Conservation (phyloP, 1,140 invertebrate species). For the Vanessa tameamea region DNA sequence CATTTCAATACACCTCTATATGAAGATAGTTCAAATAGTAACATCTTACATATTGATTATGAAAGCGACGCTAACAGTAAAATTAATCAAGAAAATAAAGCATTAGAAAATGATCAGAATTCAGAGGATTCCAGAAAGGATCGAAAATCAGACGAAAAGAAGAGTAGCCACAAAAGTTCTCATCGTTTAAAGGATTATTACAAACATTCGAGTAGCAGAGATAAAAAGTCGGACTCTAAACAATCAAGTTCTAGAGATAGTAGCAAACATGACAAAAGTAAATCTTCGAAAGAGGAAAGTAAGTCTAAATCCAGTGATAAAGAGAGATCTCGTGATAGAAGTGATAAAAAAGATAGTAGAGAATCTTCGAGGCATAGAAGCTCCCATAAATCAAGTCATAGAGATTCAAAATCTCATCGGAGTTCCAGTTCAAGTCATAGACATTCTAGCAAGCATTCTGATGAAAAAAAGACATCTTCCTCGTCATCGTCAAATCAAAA, state of each 20-base stretch:
- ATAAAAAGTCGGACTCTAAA: slow-evolving; percentile 74
- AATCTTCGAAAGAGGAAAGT: slow-evolving; percentile 67
- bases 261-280: slow-evolving; percentile 62
- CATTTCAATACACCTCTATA: slow-evolving; percentile 67
- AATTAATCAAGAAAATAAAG: slow-evolving; percentile 59
- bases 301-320: slow-evolving; percentile 73
- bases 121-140: slow-evolving; percentile 64
- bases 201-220: slow-evolving; percentile 72
- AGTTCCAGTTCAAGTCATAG: slow-evolving; percentile 70
- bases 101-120: slow-evolving; percentile 51
- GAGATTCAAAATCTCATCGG: slow-evolving; percentile 71
- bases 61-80: slow-evolving; percentile 75
- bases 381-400: slow-evolving; percentile 65
- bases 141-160: slow-evolving; percentile 60
- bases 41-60: slow-evolving; percentile 72
- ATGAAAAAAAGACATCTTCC: slow-evolving; percentile 63
- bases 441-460: slow-evolving; percentile 69
- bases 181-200: slow-evolving; percentile 69
- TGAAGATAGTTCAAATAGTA: slow-evolving; percentile 73
- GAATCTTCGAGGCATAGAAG: slow-evolving; percentile 70
- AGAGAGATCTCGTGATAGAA: slow-evolving; percentile 68
- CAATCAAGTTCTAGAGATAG: slow-evolving; percentile 70
- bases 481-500: slow-evolving; percentile 55
- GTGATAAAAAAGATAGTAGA: slow-evolving; percentile 72
- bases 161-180: slow-evolving; percentile 69